Evolutionary conservation across 2,113 vertebrate species (phyloP), one percentile per base, ranked within the genome.

Genomic region (Cranoglanis bouderius): DNA sequence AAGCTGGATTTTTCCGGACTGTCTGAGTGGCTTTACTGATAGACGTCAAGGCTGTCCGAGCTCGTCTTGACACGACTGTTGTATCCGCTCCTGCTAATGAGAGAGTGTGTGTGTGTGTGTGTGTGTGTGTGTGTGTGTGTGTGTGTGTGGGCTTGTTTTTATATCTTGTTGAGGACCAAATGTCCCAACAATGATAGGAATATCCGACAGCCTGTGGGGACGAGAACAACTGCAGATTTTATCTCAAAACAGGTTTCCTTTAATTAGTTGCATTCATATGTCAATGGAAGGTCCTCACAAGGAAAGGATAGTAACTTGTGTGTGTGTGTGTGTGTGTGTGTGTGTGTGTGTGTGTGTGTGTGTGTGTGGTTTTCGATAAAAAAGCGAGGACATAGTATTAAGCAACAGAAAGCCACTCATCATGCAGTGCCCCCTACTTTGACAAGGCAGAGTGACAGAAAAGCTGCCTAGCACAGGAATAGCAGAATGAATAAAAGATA

Each of bases 401-500:
- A 88, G 38, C 61, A 82, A 38, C 87, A 55, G 86, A 78, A 19
- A 16, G 80, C 72, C 67, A 89, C 89, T 89, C 77, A 84, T 94
- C 91, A 86, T 80, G 89, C 82, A 92, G 89, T 70, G 49, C 81
- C 81, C 43, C 92, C 91, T 90, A 89, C 88, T 92, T 91, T 94
- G 92, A 95, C 94, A 90, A 88, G 74, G 75, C 40, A 88, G 89
- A 81, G 85, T 84, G 90, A 86, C 93, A 91, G 89, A 89, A 89
- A 92, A 90, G 91, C 90, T 88, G 92, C 87, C 89, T 90, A 85
- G 88, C 90, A 92, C 92, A 93, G 91, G 94, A 95, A 94, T 91
- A 93, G 93, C 92, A 93, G 89, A 94, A 94, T 95, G 93, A 95
- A 95, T 95, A 94, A 94, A 94, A 94, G 90, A 95, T 94, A 94